Evolutionary conservation across 1,140 invertebrate genomes (phyloP).

Genomic region (Sarcophaga peregrina): DNA sequence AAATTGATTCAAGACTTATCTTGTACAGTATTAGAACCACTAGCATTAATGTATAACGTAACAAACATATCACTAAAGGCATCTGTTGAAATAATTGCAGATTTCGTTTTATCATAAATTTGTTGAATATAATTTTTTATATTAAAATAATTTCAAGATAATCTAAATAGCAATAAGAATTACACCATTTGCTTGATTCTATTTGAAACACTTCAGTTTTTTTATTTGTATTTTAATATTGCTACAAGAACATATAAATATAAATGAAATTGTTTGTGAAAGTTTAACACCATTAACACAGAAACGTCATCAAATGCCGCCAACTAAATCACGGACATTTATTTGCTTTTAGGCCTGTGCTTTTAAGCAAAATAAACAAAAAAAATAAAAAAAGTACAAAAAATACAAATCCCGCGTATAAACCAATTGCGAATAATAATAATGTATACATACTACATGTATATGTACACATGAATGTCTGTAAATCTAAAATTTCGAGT

Average conservation of each 20-base stretch:
- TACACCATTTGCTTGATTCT: too few relatives aligned
- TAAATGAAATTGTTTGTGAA: conserved; percentile 14
- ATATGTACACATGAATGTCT: not conserved
- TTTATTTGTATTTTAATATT: not conserved
- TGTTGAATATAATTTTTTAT: too few relatives aligned
- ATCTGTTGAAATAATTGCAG: too few relatives aligned
- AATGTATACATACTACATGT: not conserved
- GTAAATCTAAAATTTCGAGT: not conserved
- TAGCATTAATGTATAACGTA: too few relatives aligned
- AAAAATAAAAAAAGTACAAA: too few relatives aligned
- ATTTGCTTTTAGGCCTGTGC: not conserved
- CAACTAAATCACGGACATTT: not conserved
- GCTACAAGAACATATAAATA: not conserved
- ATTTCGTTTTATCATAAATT: too few relatives aligned
- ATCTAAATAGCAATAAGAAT: too few relatives aligned
- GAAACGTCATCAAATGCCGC: conserved; percentile 10
- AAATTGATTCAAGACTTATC: too few relatives aligned
- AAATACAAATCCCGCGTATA: not conserved
- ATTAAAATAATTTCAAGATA: too few relatives aligned
- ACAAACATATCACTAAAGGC: too few relatives aligned
- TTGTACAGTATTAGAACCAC: too few relatives aligned
- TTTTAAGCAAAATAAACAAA: not conserved
- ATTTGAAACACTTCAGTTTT: too few relatives aligned
- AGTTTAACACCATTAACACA: not conserved
- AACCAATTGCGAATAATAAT: not conserved